These are phyloP conservation scores for Pardosa pseudoannulata DNA, from an alignment of 2,888 invertebrate species.

Conservation along the genomic window DNA sequence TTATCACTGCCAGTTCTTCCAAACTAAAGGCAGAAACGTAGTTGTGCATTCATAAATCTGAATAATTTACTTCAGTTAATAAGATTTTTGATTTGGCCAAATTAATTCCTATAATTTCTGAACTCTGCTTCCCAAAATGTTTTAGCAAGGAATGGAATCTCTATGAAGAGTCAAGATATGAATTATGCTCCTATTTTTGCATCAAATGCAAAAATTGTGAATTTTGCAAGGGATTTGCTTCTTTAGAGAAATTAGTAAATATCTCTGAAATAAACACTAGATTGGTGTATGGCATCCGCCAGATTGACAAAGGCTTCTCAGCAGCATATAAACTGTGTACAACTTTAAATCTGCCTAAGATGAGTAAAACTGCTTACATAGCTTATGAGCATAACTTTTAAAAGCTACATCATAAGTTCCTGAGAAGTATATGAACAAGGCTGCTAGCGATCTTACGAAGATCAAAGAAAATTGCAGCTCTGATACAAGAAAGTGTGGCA, in stretches of 20 bases:
- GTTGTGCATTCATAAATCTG: too few relatives aligned
- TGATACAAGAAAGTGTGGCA: too few relatives aligned
- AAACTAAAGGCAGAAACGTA: too few relatives aligned
- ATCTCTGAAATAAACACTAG: neutral
- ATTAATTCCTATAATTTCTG: too few relatives aligned
- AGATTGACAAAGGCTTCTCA: conserved; percentile 6
- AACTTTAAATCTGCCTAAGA: conserved; percentile 14
- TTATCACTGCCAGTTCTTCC: too few relatives aligned
- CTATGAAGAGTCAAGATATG: conserved; percentile 21
- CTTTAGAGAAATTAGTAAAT: neutral
- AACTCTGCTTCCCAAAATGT: conserved; percentile 15
- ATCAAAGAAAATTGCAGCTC: too few relatives aligned
- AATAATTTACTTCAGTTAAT: too few relatives aligned
- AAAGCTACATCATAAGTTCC: too few relatives aligned
- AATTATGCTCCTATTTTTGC: conserved; percentile 4
- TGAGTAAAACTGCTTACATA: conserved; percentile 2
- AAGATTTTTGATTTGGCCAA: too few relatives aligned
- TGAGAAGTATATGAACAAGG: too few relatives aligned
- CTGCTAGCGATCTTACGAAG: too few relatives aligned
- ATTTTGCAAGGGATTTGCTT: neutral
- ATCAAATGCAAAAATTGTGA: conserved; percentile 8
- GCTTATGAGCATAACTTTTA: too few relatives aligned
- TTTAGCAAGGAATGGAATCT: neutral
- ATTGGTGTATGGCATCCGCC: conserved; percentile 1
- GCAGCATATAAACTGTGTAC: conserved; percentile 18